A percentile compares a stretch with the other conserved stretches of the same genome.
Evolutionary conservation across 2,888 invertebrate genomes (phyloP).

Genomic region (Apeira syringaria): DNA sequence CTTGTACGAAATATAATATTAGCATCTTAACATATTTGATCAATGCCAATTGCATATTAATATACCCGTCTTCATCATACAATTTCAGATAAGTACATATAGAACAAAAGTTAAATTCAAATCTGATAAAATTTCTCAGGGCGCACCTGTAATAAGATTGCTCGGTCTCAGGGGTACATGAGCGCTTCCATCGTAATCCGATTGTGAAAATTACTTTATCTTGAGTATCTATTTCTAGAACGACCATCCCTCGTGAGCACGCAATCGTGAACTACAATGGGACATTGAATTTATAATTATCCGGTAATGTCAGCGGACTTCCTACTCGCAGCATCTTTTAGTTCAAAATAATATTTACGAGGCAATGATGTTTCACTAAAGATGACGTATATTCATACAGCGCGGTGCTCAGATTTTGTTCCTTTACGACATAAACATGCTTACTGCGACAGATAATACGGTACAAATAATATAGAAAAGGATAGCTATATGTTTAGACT

Average conservation of each 20-base stretch:
- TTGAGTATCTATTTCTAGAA: background rate
- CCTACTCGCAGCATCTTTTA: slow-evolving; percentile 25
- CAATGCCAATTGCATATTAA: background rate
- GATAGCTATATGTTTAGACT: too few species aligned
- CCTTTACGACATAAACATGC: too few species aligned
- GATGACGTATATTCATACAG: too few species aligned
- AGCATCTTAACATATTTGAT: background rate
- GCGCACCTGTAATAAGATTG: slow-evolving; percentile 52
- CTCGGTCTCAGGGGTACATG: slow-evolving; percentile 45
- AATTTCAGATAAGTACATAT: slow-evolving; percentile 1
- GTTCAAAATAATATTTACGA: too few species aligned
- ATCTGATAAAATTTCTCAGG: slow-evolving; percentile 10
- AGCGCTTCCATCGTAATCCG: slow-evolving; percentile 49
- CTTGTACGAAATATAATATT: background rate
- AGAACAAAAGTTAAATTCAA: slow-evolving; percentile 4
- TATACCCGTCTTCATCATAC: background rate
- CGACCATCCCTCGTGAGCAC: slow-evolving; percentile 3
- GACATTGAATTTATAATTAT: slow-evolving; percentile 17
- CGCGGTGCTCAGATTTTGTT: too few species aligned
- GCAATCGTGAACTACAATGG: slow-evolving; percentile 2
- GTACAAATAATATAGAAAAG: too few species aligned
- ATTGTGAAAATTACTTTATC: slow-evolving; percentile 45
- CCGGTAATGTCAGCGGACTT: slow-evolving; percentile 21
- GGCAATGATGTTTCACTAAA: too few species aligned
- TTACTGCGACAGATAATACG: too few species aligned